Evolutionary conservation across 2,888 invertebrate genomes (phyloP).

Genomic region (Halictus ligatus): DNA sequence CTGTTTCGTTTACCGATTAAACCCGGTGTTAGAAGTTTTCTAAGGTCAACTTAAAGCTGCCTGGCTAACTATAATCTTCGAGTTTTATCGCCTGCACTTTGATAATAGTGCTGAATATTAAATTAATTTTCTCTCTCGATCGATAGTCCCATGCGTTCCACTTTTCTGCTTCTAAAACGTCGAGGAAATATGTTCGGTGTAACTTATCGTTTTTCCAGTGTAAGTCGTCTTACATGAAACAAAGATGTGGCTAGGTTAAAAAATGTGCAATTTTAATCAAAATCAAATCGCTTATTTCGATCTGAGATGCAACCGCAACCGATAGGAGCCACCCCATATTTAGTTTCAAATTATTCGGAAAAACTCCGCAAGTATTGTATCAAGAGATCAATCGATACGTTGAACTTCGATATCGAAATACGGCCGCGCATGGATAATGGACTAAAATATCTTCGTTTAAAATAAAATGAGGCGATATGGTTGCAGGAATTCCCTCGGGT

Average conservation of each 20-base stretch:
- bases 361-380: slow-evolving; percentile 8
- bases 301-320: not conserved
- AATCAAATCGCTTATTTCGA: too few relatives aligned
- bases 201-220: too few relatives aligned
- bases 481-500: not conserved
- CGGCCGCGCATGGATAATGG: not conserved
- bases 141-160: not conserved
- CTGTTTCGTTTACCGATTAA: slow-evolving; percentile 47
- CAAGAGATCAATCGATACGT: slow-evolving; percentile 5
- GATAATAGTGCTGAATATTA: not conserved
- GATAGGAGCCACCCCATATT: not conserved
- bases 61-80: slow-evolving; percentile 10
- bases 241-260: not conserved
- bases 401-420: slow-evolving; percentile 10
- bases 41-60: not conserved
- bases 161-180: not conserved
- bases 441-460: slow-evolving; percentile 1
- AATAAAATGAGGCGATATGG: not conserved
- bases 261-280: not conserved
- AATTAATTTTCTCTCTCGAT: slow-evolving; percentile 1
- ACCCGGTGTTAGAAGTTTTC: slow-evolving; percentile 22
- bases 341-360: slow-evolving; percentile 16
- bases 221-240: not conserved
- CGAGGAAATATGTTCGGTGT: not conserved
- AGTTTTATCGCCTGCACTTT: not conserved